Base-by-base conservation (phyloP, 1,140 invertebrate species). In the Heliconius nattereri region DNA sequence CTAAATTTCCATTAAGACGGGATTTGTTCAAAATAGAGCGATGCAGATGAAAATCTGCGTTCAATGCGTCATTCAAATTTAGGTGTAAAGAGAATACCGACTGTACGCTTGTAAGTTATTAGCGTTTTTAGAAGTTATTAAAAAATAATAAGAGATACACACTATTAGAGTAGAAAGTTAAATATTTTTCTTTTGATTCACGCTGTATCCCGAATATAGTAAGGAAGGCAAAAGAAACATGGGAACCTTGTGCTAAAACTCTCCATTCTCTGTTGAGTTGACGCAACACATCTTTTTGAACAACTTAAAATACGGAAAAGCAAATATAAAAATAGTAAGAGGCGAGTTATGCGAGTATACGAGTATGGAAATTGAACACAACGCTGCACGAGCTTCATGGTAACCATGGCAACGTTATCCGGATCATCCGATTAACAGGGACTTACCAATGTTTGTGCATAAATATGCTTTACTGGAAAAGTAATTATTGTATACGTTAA, bases 391-490 rank as follows among this genome's bases (percentile, higher is more conserved):
- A 29, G 60, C 26, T 66, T 26, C 23, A 66, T 29, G 60, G 60
- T 29, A 66, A 66, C 60, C 60, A 66, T 66, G 13, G 60, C 23
- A 29, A 23, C 60, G 60, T 26, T 66, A 66, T 66, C 60, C 60
- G 26, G 60, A 66, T 29, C 60, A 66, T 66, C 60, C 60, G 60
- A 66, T 66, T 66, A 66, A 66, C 23, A 29, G 5, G 60, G 26
- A 66, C 29, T 66, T 66, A 66, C 3, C 26, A 29, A 66, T 66
- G 60, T 66, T 29, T 66, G 60, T 29, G 60, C 60, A 66, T 66
- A 66, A 66, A 66, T 66, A 66, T 66, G 60, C 60, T 13, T 66
- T 66, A 29, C 11, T 66, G 16, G 60, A 16, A 66, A 29, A 26
- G 26, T 66, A 66, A 13, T 66, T 66, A 66, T 5, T 66, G 60